Evolutionary conservation across 2,797 vertebrate species (phyloP).

Genomic region (Buceros bicornis): DNA sequence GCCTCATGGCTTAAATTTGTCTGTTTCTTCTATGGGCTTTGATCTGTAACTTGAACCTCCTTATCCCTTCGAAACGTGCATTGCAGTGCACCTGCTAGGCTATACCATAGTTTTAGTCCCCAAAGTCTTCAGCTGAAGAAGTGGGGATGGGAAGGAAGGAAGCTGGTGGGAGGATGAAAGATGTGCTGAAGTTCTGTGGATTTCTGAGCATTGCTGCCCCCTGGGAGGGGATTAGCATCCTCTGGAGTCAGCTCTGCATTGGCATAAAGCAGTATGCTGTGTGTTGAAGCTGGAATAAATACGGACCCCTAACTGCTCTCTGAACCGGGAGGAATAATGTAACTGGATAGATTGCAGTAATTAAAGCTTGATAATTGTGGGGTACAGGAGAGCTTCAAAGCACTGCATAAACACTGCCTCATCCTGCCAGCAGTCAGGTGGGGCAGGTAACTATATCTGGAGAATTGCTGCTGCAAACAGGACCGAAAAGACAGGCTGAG

Average conservation of each 20-base stretch:
- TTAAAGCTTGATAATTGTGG: slow-evolving; percentile 9
- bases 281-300: background rate
- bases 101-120: background rate
- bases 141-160: background rate
- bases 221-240: slow-evolving; percentile 39
- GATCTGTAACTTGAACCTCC: background rate
- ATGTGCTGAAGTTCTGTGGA: slow-evolving; percentile 32
- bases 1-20: slow-evolving; percentile 2
- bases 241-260: slow-evolving; percentile 19
- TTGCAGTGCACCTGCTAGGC: background rate
- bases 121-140: background rate
- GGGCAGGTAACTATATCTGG: background rate
- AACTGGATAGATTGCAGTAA: slow-evolving; percentile 29
- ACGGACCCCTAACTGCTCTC: background rate
- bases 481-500: background rate
- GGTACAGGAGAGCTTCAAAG: slow-evolving; percentile 29
- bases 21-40: background rate
- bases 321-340: slow-evolving; percentile 1
- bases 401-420: background rate
- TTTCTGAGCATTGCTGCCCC: slow-evolving; percentile 26
- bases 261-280: background rate
- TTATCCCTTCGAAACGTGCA: background rate
- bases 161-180: background rate
- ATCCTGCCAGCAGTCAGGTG: slow-evolving; percentile 16
- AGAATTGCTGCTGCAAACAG: slow-evolving; percentile 20